These are phyloP conservation scores for Hyalella azteca DNA, from an alignment of 2,888 invertebrate genomes.

Conservation along the genomic window DNA sequence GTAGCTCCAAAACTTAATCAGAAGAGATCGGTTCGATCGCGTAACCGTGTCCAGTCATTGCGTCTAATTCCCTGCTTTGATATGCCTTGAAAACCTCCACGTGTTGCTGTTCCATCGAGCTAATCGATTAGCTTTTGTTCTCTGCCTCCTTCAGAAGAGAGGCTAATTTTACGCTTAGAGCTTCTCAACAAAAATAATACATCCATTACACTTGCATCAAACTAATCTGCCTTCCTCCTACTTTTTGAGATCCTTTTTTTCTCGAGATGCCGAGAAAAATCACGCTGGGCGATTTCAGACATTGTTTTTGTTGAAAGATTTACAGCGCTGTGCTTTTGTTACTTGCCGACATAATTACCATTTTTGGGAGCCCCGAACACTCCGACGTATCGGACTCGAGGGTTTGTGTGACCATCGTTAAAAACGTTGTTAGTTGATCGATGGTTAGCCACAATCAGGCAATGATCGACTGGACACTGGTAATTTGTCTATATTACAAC, in stretches of 20 bases:
- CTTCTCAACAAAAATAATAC: constrained; percentile 27
- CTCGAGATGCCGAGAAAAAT: neutral
- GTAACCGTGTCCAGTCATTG: neutral
- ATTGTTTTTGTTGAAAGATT: neutral
- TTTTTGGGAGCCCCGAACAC: neutral
- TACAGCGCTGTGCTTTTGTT: neutral
- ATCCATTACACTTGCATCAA: constrained; percentile 35
- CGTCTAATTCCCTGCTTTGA: constrained; percentile 10
- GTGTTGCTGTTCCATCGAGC: constrained; percentile 25
- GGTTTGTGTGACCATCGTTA: too few relatives aligned
- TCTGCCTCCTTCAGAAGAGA: constrained; percentile 9
- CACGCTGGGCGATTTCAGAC: constrained; percentile 21
- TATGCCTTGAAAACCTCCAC: constrained; percentile 5
- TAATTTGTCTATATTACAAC: too few relatives aligned
- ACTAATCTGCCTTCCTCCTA: constrained; percentile 19
- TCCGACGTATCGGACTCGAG: neutral
- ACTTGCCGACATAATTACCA: constrained; percentile 9
- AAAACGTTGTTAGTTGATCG: too few relatives aligned
- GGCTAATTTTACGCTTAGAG: constrained; percentile 32
- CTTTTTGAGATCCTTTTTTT: neutral
- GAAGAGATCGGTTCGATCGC: too few relatives aligned
- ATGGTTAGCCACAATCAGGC: too few relatives aligned
- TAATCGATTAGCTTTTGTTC: constrained; percentile 29
- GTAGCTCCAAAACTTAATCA: too few relatives aligned
- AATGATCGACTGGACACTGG: too few relatives aligned